phyloP scores from a whole-genome alignment of 2,888 invertebrate genomes.

The Stratiomys singularior region DNA sequence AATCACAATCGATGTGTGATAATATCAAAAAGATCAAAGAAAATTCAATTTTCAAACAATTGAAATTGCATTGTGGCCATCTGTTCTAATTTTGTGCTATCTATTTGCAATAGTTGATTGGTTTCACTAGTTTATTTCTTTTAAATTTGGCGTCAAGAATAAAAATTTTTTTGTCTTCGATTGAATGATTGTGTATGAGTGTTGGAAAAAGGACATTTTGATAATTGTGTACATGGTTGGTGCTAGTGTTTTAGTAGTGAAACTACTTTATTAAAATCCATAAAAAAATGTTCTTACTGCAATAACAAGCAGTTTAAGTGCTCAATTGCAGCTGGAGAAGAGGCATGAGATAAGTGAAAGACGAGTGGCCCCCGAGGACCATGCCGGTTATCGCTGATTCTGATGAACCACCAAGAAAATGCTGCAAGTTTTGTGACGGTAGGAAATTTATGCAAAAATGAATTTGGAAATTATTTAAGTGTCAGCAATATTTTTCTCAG shows the following conservation, averaged over 20 bases:
- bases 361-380: constrained; percentile 64
- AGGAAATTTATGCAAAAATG: constrained; percentile 58
- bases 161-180: neutral
- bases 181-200: constrained; percentile 5
- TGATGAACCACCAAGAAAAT: constrained; percentile 86
- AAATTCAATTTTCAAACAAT: constrained; percentile 1
- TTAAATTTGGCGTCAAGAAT: neutral
- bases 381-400: constrained; percentile 74
- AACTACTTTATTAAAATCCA: neutral
- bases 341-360: constrained; percentile 52
- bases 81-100: constrained; percentile 7
- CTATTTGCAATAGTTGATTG: neutral
- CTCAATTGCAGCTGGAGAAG: constrained; percentile 39
- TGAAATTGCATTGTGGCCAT: constrained; percentile 34
- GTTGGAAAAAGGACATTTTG: neutral
- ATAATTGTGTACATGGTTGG: neutral
- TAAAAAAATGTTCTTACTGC: neutral
- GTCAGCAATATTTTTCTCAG: too few species aligned
- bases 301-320: neutral
- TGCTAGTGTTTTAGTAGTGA: neutral
- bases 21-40: constrained; percentile 14
- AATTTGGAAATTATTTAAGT: too few species aligned
- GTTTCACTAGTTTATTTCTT: neutral
- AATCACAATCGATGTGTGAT: neutral
- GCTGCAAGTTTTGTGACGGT: constrained; percentile 95